Evolutionary conservation across 2,113 vertebrate genomes (phyloP).

Genomic region (Lepus europaeus): DNA sequence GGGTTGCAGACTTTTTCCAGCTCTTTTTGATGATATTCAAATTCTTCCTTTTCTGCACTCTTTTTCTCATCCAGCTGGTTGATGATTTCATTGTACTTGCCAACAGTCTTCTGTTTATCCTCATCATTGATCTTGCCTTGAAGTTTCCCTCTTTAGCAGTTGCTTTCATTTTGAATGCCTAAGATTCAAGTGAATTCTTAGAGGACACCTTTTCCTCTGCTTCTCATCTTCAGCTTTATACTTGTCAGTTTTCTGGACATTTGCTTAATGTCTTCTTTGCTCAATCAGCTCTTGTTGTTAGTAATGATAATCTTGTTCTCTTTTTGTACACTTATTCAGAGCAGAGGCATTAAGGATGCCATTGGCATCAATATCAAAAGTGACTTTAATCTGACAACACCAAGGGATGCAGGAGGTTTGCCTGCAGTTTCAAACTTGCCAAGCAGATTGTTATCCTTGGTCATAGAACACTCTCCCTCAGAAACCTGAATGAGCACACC

Average conservation of each 20-base stretch:
- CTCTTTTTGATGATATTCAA: constrained; percentile 98
- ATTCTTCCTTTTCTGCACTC: constrained; percentile 97
- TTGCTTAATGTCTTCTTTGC: constrained; percentile 96
- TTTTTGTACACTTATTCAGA: constrained; percentile 91
- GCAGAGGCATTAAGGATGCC: constrained; percentile 90
- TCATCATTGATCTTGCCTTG: constrained; percentile 96
- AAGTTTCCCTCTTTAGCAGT: constrained; percentile 97
- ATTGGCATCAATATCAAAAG: constrained; percentile 83
- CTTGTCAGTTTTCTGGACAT: constrained; percentile 97
- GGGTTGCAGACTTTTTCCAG: constrained; percentile 95
- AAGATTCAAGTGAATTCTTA: constrained; percentile 95
- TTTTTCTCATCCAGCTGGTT: constrained; percentile 96
- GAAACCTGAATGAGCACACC: constrained; percentile 90
- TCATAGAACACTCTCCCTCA: constrained; percentile 92
- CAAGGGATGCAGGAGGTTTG: constrained; percentile 90
- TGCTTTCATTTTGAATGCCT: constrained; percentile 97
- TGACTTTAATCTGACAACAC: constrained; percentile 88
- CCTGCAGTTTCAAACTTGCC: constrained; percentile 91
- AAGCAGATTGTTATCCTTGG: constrained; percentile 87
- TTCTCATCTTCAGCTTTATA: constrained; percentile 97
- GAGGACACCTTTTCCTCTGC: constrained; percentile 95
- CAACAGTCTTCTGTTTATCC: constrained; percentile 95
- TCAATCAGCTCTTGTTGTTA: constrained; percentile 96
- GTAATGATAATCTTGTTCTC: constrained; percentile 98
- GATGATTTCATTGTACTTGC: constrained; percentile 96